Evolutionary conservation across 1,140 invertebrate species (phyloP), one percentile per base, ranked within the genome.

Genomic region (Rhopalosiphum maidis): DNA sequence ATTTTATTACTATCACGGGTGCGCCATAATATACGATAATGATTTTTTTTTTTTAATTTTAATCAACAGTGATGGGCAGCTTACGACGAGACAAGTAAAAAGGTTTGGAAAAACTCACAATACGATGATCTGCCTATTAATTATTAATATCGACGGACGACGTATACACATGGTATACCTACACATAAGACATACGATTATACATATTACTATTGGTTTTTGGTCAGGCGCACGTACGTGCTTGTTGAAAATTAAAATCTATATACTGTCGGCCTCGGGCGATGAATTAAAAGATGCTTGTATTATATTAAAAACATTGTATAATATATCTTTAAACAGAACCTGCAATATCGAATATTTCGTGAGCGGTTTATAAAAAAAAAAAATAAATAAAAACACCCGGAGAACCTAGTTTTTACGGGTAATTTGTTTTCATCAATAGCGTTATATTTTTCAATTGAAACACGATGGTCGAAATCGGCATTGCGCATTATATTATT

Each of bases 361-460:
- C 35, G 88, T 90, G 88, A 90, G 37, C 18, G 41, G 89, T 43
- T 90, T 23, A 35, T 23, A 18, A 18, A 51, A 51, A 51, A 37
- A 60, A 60, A 60, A 35, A 54, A 89, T 41, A 60, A 60, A 18
- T 46, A 46, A 46, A 54, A 51, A 88, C 46, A 91, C n/a, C 30
- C 90, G 54, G 37, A 77, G 43, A 77, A 48, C 30, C 90, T 93
- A 51, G 91, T 93, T 85, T 77, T 92, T 43, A 93, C 35, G 77
- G 91, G n/a, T 85, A 86, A 93, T 93, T 93, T 93, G 11, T 48
- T 86, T 86, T 55, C 35, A 35, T 93, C 91, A 86, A 86, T 85
- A 37, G 77, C 22, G 35, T 92, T 83, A 85, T 85, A 55, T 85
- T 83, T 43, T 92, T 92, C 68, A 92, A 92, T 85, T 54, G 91